Evolutionary conservation across 1,140 invertebrate species (phyloP), one percentile per base, ranked within the genome.

Genomic region (Hormaphis cornu): DNA sequence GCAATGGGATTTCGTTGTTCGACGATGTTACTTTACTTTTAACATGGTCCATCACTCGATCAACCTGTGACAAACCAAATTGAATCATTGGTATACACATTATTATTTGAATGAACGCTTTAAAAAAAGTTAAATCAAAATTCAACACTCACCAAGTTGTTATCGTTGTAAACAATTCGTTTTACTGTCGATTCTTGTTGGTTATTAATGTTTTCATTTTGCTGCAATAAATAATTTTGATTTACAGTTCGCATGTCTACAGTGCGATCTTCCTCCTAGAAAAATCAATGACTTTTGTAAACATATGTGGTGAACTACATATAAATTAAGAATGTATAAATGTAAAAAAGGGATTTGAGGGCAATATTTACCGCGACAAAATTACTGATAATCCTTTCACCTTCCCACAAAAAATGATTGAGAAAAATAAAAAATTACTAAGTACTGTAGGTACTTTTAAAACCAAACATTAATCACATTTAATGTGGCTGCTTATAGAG

Each of bases 1-100:
- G 80, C 69, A 83, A 75, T 12, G 83, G 82, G 30, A 85, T 74
- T 70, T 87, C 85, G 48, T 72, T 73, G 24, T 75, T 75, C 28
- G 74, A 71, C 37, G 72, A 69, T 10, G 71, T 44, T 52, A 74
- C 71, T 69, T 73, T 75, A 30, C 71, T 70, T 63, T 74, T 74
- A 24, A 74, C 71, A 20, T 74, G 73, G 37, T 77, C 75, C 59
- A 73, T 46, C 56, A 74, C 72, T 71, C 74, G 71, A 50, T 76
- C 72, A 53, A 72, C 69, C 76, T 76, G 69, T 46, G 24, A 37
- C 26, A 61, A 33, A 18, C 22, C 40, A 69, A 28, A 46, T n/a
- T n/a, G n/a, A n/a, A n/a, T n/a, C 22, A 9, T 8, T 9, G 28
- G 9, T 20, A 50, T 50, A n/a, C n/a, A 42, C 40, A 42, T 42